These are phyloP conservation scores for Etheostoma nigrum DNA, from an alignment of 2,797 vertebrate genomes.

Conservation along the genomic window DNA sequence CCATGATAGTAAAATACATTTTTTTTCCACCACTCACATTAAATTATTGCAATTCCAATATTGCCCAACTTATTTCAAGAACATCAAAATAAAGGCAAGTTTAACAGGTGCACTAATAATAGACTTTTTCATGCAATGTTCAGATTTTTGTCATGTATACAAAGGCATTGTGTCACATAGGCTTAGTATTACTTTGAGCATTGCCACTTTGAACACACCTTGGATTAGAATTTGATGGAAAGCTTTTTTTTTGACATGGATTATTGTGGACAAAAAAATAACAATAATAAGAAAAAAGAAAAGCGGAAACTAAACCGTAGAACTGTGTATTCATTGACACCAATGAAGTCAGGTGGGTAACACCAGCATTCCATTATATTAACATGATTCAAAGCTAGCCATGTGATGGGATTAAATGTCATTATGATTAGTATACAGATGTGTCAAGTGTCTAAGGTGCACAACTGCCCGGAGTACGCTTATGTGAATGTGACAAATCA, in stretches of 20 bases:
- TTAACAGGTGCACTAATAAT: constrained; percentile 82
- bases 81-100: constrained; percentile 80
- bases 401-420: constrained; percentile 76
- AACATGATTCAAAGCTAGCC: constrained; percentile 74
- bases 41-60: constrained; percentile 76
- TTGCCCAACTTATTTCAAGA: constrained; percentile 67
- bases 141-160: constrained; percentile 77
- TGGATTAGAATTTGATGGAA: constrained; percentile 54
- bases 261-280: constrained; percentile 54
- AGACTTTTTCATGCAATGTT: constrained; percentile 84
- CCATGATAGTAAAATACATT: constrained; percentile 50
- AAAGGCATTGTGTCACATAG: constrained; percentile 75
- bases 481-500: constrained; percentile 73
- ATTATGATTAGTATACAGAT: constrained; percentile 78
- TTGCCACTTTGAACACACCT: constrained; percentile 71
- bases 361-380: constrained; percentile 81
- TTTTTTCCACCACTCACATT: constrained; percentile 37
- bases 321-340: constrained; percentile 67
- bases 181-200: constrained; percentile 67
- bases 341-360: constrained; percentile 69
- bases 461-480: constrained; percentile 74
- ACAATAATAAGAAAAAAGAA: constrained; percentile 15
- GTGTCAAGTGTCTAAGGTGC: constrained; percentile 79
- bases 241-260: constrained; percentile 65
- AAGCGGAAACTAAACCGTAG: constrained; percentile 51